phyloP scores from a whole-genome alignment of 2,888 invertebrate species.

The Tetheella fluctuosa region DNA sequence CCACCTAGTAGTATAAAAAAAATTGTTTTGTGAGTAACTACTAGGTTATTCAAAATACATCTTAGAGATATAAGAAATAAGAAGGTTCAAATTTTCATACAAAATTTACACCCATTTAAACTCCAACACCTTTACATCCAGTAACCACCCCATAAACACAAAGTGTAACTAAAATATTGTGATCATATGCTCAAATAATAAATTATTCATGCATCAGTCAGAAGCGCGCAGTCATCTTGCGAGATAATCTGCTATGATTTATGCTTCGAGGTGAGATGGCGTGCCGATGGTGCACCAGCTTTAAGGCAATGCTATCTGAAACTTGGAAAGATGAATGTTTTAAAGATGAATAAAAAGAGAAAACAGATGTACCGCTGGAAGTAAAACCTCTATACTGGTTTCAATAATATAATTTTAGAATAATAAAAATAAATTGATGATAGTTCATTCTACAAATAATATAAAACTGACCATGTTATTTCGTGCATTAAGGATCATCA shows the following conservation, averaged over 20 bases:
- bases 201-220: constrained; percentile 52
- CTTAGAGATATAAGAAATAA: too few species aligned
- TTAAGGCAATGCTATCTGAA: constrained; percentile 6
- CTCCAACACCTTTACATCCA: neutral
- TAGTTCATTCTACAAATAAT: too few species aligned
- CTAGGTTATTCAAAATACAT: too few species aligned
- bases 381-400: too few species aligned
- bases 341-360: neutral
- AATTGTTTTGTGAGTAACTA: too few species aligned
- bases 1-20: too few species aligned
- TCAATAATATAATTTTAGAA: too few species aligned
- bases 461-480: too few species aligned
- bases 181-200: constrained; percentile 35
- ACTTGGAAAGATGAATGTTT: constrained; percentile 9
- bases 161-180: constrained; percentile 13
- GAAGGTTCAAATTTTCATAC: too few species aligned
- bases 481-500: too few species aligned
- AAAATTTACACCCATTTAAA: too few species aligned
- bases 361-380: neutral
- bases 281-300: constrained; percentile 3
- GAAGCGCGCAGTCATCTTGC: constrained; percentile 37
- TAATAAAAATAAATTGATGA: too few species aligned
- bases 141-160: neutral
- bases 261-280: constrained; percentile 36
- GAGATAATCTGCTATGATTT: constrained; percentile 57